Evolutionary conservation across 2,888 invertebrate species (phyloP).

Genomic region (Monochamus alternatus): DNA sequence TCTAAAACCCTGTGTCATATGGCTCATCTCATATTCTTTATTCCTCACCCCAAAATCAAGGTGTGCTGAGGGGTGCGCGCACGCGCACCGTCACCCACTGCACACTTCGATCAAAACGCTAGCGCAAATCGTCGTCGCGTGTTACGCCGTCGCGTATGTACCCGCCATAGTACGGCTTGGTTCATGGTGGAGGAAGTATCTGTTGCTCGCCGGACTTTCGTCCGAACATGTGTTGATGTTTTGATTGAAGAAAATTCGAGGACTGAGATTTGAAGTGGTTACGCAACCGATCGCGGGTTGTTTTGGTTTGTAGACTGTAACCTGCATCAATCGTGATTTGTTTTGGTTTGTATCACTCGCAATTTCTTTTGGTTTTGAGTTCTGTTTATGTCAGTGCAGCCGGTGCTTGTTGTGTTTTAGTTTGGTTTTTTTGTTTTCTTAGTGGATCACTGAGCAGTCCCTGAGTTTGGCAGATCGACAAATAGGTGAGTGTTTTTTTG

Average conservation of each 20-base stretch:
- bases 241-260: constrained; percentile 16
- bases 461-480: neutral
- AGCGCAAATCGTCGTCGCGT: constrained; percentile 11
- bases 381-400: constrained; percentile 7
- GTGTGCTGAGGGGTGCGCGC: constrained; percentile 27
- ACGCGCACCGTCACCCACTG: neutral
- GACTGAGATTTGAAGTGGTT: too few relatives aligned
- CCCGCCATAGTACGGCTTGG: constrained; percentile 27
- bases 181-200: constrained; percentile 19
- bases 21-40: neutral
- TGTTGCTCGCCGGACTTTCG: constrained; percentile 14
- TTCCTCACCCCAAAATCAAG: constrained; percentile 14
- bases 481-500: constrained; percentile 18
- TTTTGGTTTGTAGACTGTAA: constrained; percentile 12
- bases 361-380: constrained; percentile 17
- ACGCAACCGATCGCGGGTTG: neutral
- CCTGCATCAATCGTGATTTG: neutral
- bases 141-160: constrained; percentile 21
- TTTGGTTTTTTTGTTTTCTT: constrained; percentile 20
- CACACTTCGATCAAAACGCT: constrained; percentile 29
- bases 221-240: constrained; percentile 37
- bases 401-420: constrained; percentile 21
- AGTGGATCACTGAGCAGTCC: constrained; percentile 21
- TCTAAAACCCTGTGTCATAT: too few relatives aligned
- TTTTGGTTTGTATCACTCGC: neutral